Base-by-base conservation (phyloP, 30 jellyfish, hydroid and myxozoan genomes). In the Pseudorhiza aurosa region DNA sequence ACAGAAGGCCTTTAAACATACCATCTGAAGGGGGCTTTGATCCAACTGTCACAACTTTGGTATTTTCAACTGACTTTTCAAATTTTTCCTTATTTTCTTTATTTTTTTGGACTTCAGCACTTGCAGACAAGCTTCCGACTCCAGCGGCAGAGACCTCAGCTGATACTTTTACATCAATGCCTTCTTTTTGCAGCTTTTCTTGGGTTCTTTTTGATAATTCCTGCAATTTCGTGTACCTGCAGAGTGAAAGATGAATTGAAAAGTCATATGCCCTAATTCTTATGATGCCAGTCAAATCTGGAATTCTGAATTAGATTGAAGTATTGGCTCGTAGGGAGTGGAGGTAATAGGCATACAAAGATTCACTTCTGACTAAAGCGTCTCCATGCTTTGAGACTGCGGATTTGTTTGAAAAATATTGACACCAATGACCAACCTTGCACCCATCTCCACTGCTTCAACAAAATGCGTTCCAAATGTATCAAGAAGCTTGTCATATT, bases 21-120 rank as follows among this genome's bases (percentile, higher is more conserved):
- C 88, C 88, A 45, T 56, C 65, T 18, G 70, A 27, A 19, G 81
- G 88, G 18, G 88, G 88, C 58, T 76, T 76, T 25, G 81, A 56
- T 39, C 88, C 88, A 33, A 76, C 50, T 1, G 88, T n/a, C 1
- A 37, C 49, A 57, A 57, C 0, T 17, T 0, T 27, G 3, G 68
- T 76, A 3, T 0, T 18, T 17, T 58, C 80, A 2, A 76, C 80
- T 4, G 69, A 14, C 44, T 57, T 36, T 0, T 76, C 69, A 26
- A 56, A 76, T 43, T 57, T 58, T 11, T 76, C 69, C 31, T 14
- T 59, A 5, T 43, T 1, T 24, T 58, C 68, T 22, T 17, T 31
- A 17, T 58, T 4, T 3, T 29, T 24, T 40, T 28, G 15, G 2
- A 76, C 64, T 18, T 35, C 31, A n/a, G 17, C 15, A 0, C 31